phyloP scores from a whole-genome alignment of 2,888 invertebrate genomes.

The Agrotis ipsilon region DNA sequence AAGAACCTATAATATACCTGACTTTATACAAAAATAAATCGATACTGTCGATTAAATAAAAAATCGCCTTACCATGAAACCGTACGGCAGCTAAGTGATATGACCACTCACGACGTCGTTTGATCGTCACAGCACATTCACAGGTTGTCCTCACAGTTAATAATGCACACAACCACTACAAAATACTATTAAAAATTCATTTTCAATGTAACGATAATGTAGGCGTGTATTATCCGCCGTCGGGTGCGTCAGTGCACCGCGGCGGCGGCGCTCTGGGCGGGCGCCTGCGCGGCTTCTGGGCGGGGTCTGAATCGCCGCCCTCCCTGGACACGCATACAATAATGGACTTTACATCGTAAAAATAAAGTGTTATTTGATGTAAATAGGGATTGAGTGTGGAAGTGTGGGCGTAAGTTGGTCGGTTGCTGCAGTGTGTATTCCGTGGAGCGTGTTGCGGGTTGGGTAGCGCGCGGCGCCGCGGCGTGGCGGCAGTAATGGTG shows the following conservation, averaged over 20 bases:
- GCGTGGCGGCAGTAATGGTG: conserved; percentile 88
- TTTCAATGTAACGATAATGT: conserved; percentile 88
- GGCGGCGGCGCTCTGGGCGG: conserved; percentile 69
- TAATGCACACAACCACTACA: conserved; percentile 75
- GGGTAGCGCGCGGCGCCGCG: conserved; percentile 85
- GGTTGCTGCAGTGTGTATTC: conserved; percentile 80
- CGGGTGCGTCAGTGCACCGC: conserved; percentile 72
- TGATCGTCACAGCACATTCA: conserved; percentile 52
- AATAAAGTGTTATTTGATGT: conserved; percentile 54
- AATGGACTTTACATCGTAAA: conserved; percentile 55
- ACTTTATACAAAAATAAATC: too few relatives aligned
- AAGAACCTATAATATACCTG: neutral
- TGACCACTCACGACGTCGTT: conserved; percentile 22
- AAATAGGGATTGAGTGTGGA: conserved; percentile 52
- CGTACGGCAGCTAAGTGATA: neutral
- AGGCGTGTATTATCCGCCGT: conserved; percentile 87
- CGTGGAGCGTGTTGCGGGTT: conserved; percentile 82
- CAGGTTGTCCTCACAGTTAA: conserved; percentile 66
- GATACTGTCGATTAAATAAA: neutral
- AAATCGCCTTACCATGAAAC: conserved; percentile 8
- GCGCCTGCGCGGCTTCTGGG: conserved; percentile 86
- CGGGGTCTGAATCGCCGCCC: conserved; percentile 82
- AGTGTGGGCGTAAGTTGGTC: conserved; percentile 82
- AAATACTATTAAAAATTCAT: conserved; percentile 87
- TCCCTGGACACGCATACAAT: conserved; percentile 58